Conservation (phyloP, 1,140 invertebrate species). For the Tetramorium simillimum region DNA sequence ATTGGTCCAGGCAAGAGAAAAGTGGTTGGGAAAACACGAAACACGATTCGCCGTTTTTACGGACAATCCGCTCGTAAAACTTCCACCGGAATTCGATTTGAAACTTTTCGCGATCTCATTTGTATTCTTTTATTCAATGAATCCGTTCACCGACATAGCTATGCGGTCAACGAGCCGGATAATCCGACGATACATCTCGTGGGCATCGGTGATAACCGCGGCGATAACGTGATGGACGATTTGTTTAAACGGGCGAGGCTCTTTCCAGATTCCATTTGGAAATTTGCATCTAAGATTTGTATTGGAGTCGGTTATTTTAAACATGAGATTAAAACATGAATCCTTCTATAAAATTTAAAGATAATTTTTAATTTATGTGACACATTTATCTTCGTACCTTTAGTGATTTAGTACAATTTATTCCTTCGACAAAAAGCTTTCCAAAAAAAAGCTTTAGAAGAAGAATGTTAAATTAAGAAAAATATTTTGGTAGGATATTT, state of each 20-base stretch:
- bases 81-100: constrained; percentile 54
- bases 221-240: constrained; percentile 10
- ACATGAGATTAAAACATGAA: background rate
- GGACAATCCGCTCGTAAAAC: constrained; percentile 50
- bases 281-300: constrained; percentile 14
- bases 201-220: constrained; percentile 29
- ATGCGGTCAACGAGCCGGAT: constrained; percentile 38
- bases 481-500: background rate
- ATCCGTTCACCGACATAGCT: background rate
- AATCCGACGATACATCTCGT: constrained; percentile 20
- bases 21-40: constrained; percentile 23
- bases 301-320: background rate
- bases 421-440: background rate
- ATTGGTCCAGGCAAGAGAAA: constrained; percentile 12
- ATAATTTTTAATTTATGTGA: background rate
- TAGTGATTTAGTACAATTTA: background rate
- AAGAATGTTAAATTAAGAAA: background rate
- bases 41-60: constrained; percentile 47
- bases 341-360: background rate
- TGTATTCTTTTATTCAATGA: constrained; percentile 44
- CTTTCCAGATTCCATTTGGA: background rate
- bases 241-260: background rate
- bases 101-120: constrained; percentile 57
- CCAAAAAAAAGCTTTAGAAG: background rate
- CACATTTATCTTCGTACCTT: background rate